Evolutionary conservation across 2,797 vertebrate genomes (phyloP).

Genomic region (Perodicticus potto): DNA sequence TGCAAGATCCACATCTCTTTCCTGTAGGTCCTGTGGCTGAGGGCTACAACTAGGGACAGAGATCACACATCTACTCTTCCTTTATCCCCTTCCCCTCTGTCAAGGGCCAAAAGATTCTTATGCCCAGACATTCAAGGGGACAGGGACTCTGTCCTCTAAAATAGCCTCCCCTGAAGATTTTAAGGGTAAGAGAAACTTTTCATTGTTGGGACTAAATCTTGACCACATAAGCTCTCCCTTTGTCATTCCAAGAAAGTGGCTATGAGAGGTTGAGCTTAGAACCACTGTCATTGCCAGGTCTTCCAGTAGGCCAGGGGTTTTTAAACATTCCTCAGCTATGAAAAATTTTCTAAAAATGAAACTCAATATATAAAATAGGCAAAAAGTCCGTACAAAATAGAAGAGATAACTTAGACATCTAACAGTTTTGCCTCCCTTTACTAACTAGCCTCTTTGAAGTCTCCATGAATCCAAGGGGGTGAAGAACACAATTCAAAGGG

Average conservation of each 20-base stretch:
- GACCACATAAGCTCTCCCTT: background rate
- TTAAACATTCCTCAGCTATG: slow-evolving; percentile 45
- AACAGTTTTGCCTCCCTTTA: background rate
- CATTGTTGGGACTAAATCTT: slow-evolving; percentile 20
- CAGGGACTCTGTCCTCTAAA: slow-evolving; percentile 14
- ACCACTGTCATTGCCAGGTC: background rate
- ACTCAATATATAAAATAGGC: background rate
- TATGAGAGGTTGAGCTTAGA: slow-evolving; percentile 24
- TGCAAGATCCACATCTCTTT: slow-evolving; percentile 76
- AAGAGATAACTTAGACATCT: background rate
- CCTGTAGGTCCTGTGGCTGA: slow-evolving; percentile 45
- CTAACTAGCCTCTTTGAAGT: slow-evolving; percentile 23
- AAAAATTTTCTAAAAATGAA: slow-evolving; percentile 54
- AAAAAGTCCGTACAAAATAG: slow-evolving; percentile 26
- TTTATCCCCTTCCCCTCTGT: background rate
- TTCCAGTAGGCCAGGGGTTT: slow-evolving; percentile 1
- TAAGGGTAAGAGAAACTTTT: slow-evolving; percentile 13
- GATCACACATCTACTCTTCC: background rate
- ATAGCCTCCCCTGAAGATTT: slow-evolving; percentile 17
- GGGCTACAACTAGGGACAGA: slow-evolving; percentile 36
- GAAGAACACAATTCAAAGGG: slow-evolving; percentile 11
- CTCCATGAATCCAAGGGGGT: background rate
- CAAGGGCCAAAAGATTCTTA: slow-evolving; percentile 10
- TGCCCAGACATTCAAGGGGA: background rate
- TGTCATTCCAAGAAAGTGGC: background rate